Evolutionary conservation across 2,888 invertebrate species (phyloP).

Genomic region (Ceraclea dissimilis): DNA sequence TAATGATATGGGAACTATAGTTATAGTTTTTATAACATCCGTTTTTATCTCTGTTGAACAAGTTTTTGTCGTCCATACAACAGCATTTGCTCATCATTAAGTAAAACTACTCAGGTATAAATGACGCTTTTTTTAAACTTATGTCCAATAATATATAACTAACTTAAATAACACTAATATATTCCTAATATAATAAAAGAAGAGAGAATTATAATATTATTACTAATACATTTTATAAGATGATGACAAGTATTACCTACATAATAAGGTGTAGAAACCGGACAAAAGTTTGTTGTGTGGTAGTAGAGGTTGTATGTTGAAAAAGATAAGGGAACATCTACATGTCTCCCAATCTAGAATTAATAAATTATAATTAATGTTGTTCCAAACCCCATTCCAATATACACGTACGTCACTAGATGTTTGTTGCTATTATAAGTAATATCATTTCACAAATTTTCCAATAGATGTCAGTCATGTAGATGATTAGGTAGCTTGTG

Average conservation of each 20-base stretch:
- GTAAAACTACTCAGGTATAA: conserved; percentile 19
- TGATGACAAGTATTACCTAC: neutral
- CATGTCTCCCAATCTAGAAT: neutral
- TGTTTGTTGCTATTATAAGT: too few species aligned
- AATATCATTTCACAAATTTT: too few species aligned
- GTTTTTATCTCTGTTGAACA: conserved; percentile 11
- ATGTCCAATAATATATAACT: too few species aligned
- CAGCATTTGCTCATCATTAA: conserved; percentile 25
- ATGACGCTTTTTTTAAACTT: conserved; percentile 7
- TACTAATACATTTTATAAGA: too few species aligned
- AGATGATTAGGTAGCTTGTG: too few species aligned
- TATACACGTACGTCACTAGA: too few species aligned
- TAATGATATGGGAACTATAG: too few species aligned
- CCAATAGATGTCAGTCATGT: too few species aligned
- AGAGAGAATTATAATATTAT: too few species aligned
- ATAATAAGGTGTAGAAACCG: neutral
- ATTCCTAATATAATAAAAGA: too few species aligned
- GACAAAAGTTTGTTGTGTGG: neutral
- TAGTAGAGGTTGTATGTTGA: neutral
- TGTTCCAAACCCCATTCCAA: too few species aligned
- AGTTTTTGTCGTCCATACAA: conserved; percentile 15
- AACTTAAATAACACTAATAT: too few species aligned
- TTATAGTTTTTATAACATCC: neutral
- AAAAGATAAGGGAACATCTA: neutral
- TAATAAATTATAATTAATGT: conserved; percentile 2